phyloP scores from a whole-genome alignment of 2,888 invertebrate genomes.

The Lordiphosa fenestrarum region DNA sequence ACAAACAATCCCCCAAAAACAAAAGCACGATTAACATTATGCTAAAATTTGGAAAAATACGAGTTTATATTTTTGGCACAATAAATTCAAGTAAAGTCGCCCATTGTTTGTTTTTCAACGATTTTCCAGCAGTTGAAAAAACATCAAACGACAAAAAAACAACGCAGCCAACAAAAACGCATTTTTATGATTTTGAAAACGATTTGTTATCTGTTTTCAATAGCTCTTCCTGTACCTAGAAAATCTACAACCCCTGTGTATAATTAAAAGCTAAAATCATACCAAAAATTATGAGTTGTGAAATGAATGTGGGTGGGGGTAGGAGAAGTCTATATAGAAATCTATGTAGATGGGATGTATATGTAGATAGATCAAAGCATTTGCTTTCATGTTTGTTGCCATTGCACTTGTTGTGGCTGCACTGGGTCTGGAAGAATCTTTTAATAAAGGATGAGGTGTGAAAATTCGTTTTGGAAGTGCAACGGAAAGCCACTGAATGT shows the following conservation, averaged over 20 bases:
- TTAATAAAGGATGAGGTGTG: slow-evolving; percentile 44
- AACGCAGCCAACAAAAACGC: slow-evolving; percentile 46
- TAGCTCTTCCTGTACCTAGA: slow-evolving; percentile 31
- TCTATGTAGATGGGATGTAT: slow-evolving; percentile 2
- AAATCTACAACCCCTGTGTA: slow-evolving; percentile 14
- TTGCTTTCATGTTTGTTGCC: slow-evolving; percentile 68
- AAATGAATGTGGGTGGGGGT: slow-evolving; percentile 3
- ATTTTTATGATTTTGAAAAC: slow-evolving; percentile 51
- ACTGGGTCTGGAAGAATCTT: slow-evolving; percentile 19
- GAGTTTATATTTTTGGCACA: slow-evolving; percentile 33
- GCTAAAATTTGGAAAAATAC: slow-evolving; percentile 40
- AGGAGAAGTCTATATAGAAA: slow-evolving; percentile 25
- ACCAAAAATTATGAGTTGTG: slow-evolving; percentile 61
- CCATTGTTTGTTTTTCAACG: slow-evolving; percentile 60
- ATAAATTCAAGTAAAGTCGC: slow-evolving; percentile 45
- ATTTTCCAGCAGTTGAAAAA: slow-evolving; percentile 50
- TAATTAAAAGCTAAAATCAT: slow-evolving; percentile 60
- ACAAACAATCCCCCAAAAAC: slow-evolving; percentile 50
- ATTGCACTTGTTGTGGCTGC: slow-evolving; percentile 70
- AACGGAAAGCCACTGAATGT: slow-evolving; percentile 53
- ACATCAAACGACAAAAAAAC: slow-evolving; percentile 70
- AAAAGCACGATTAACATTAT: slow-evolving; percentile 36
- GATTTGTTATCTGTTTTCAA: slow-evolving; percentile 46
- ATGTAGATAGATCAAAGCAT: slow-evolving; percentile 64
- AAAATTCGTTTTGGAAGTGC: slow-evolving; percentile 46